phyloP scores from a whole-genome alignment of 2,797 vertebrate genomes.

The Pteropus rufus region DNA sequence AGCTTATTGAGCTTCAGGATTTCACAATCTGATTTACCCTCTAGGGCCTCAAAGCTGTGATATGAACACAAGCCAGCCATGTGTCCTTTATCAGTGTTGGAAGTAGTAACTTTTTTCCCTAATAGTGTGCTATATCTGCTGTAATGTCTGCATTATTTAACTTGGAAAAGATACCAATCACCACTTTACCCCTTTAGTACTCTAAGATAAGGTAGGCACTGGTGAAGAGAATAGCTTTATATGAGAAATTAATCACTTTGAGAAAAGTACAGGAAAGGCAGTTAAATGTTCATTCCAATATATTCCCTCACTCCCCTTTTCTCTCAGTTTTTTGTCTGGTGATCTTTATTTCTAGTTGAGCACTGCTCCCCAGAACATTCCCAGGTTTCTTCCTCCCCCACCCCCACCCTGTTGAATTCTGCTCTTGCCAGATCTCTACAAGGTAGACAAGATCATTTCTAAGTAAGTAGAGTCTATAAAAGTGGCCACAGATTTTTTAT shows the following conservation, averaged over 20 bases:
- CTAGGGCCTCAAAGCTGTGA: not conserved
- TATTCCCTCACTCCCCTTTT: not conserved
- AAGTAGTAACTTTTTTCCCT: not conserved
- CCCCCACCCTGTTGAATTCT: not conserved
- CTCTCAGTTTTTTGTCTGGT: not conserved
- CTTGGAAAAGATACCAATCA: not conserved
- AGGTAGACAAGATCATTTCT: constrained; percentile 23
- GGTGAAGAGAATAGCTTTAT: not conserved
- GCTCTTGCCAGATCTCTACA: not conserved
- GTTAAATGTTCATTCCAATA: not conserved
- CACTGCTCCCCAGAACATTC: not conserved
- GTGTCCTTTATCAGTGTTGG: not conserved
- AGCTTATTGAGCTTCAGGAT: not conserved
- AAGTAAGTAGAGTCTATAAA: constrained; percentile 46
- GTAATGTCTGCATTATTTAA: not conserved
- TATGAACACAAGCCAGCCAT: not conserved
- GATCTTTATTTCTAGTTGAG: constrained; percentile 13
- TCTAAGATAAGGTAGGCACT: not conserved
- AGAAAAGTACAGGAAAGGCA: not conserved
- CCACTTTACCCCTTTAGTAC: not conserved
- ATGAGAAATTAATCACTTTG: not conserved
- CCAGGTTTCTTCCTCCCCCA: not conserved
- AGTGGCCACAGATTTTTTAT: not conserved
- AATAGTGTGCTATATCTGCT: not conserved
- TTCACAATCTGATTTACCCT: not conserved